A percentile compares a stretch with the other conserved stretches of the same genome.
phyloP scores from a whole-genome alignment of 2,888 invertebrate species.

The Apodemia hepburni region DNA sequence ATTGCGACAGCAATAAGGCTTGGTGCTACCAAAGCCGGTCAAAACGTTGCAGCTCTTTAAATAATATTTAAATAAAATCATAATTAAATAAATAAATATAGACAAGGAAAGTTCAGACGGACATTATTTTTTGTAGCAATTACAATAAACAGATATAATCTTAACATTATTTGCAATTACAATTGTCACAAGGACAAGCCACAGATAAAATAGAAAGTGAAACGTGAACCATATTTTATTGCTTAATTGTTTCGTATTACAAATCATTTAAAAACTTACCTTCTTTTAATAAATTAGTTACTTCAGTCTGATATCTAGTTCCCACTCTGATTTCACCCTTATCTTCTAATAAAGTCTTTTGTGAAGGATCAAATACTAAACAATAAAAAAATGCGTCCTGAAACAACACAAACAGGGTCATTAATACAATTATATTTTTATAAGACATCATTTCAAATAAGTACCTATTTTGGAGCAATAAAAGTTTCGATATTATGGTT shows the following conservation, averaged over 20 bases:
- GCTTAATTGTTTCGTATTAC: background rate
- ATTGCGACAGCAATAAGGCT: too few relatives aligned
- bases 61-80: too few relatives aligned
- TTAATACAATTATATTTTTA: constrained; percentile 6
- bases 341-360: constrained; percentile 98
- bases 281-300: constrained; percentile 89
- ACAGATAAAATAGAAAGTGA: background rate
- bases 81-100: too few relatives aligned
- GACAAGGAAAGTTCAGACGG: too few relatives aligned
- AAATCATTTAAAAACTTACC: constrained; percentile 64
- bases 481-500: constrained; percentile 13
- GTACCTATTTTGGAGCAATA: too few relatives aligned
- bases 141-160: too few relatives aligned
- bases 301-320: constrained; percentile 97
- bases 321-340: constrained; percentile 97
- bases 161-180: too few relatives aligned
- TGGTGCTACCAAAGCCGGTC: too few relatives aligned
- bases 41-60: too few relatives aligned
- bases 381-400: constrained; percentile 99
- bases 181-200: background rate
- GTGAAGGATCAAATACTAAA: constrained; percentile 99
- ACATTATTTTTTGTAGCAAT: too few relatives aligned
- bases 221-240: background rate
- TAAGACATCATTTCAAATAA: too few relatives aligned
- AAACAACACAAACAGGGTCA: constrained; percentile 56